Conservation (phyloP, 2,113 vertebrate genomes). For the Hyaena hyaena region DNA sequence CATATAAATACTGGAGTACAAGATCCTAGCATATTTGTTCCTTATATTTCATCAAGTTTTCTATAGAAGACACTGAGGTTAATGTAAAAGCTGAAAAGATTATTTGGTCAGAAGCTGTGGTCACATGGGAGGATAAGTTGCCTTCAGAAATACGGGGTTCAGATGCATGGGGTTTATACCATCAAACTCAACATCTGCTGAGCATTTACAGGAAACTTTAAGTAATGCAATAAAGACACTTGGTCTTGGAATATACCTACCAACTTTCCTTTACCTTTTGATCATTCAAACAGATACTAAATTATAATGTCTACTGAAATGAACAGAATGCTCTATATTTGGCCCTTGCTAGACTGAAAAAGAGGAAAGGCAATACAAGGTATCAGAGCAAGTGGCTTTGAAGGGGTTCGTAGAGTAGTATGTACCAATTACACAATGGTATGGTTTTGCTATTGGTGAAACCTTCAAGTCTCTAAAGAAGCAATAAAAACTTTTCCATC, state of each 20-base stretch:
- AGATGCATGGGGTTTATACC: background rate
- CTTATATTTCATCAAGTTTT: background rate
- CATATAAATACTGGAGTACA: background rate
- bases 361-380: background rate
- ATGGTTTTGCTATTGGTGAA: background rate
- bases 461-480: background rate
- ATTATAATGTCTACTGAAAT: background rate
- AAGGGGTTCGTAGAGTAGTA: background rate
- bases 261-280: background rate
- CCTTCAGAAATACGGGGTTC: background rate
- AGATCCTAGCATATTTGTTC: background rate
- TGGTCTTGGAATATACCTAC: background rate
- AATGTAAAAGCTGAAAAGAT: background rate
- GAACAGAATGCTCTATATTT: background rate
- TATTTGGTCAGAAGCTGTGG: background rate
- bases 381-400: background rate
- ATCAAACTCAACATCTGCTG: background rate
- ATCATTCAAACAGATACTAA: background rate
- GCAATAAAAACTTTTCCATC: background rate
- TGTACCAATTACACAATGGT: background rate
- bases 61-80: background rate
- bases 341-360: background rate
- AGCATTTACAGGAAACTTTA: background rate
- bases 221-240: background rate
- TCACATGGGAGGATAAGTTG: background rate